These are phyloP conservation scores for Whitmania pigra DNA, from an alignment of 1,140 invertebrate species.

Conservation along the genomic window DNA sequence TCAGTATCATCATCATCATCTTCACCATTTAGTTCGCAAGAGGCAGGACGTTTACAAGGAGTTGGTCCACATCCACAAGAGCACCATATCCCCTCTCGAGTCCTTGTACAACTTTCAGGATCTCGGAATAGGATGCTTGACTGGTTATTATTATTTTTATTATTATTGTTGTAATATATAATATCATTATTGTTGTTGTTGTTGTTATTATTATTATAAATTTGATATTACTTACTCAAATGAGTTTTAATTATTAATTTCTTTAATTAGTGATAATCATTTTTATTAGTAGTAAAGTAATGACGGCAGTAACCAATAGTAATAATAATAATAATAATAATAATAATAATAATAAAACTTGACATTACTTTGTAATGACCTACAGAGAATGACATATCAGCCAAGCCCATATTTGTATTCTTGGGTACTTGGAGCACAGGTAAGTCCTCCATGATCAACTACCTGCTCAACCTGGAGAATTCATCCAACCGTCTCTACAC, in stretches of 20 bases:
- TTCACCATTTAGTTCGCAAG: background rate
- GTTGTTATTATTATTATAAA: too few species aligned
- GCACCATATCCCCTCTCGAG: constrained; percentile 76
- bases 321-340: too few species aligned
- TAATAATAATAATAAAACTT: background rate
- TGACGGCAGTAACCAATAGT: too few species aligned
- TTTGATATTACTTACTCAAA: too few species aligned
- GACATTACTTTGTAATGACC: background rate
- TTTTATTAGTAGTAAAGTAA: too few species aligned
- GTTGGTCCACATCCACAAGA: constrained; percentile 72
- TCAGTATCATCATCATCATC: background rate
- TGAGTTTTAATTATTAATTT: too few species aligned
- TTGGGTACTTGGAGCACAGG: constrained; percentile 91
- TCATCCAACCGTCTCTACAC: constrained; percentile 23
- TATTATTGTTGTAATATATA: too few species aligned
- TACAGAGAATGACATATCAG: constrained; percentile 80
- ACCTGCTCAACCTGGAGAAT: constrained; percentile 57
- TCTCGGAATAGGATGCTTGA: constrained; percentile 73
- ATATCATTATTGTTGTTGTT: constrained; percentile 10
- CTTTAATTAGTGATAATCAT: too few species aligned
- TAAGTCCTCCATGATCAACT: constrained; percentile 86
- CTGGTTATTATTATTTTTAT: constrained; percentile 43
- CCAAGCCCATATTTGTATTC: constrained; percentile 77
- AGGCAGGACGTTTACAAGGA: constrained; percentile 56
- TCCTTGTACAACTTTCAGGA: constrained; percentile 78